Percentiles rank a stretch among this genome's conserved stretches.
These are phyloP conservation scores for Bicyclus anynana DNA, from an alignment of 1,140 invertebrate genomes.

Conservation along the genomic window DNA sequence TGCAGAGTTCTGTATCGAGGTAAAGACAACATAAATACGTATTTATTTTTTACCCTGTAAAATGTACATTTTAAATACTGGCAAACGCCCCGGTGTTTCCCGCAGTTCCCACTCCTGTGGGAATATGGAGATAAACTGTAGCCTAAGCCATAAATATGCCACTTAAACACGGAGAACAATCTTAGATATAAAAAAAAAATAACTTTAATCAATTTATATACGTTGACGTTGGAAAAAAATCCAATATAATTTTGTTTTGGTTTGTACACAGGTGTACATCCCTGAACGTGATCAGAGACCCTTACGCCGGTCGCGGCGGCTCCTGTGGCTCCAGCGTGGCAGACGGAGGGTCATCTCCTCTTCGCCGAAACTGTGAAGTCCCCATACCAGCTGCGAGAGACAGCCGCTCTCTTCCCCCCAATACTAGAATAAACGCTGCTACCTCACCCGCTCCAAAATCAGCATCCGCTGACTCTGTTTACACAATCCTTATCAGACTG, in stretches of 20 bases:
- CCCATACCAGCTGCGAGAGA: constrained; percentile 67
- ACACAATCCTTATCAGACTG: constrained; percentile 94
- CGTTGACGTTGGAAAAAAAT: background rate
- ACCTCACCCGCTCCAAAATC: constrained; percentile 78
- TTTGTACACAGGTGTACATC: constrained; percentile 82
- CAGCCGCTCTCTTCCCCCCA: constrained; percentile 76
- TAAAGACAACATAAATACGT: constrained; percentile 26
- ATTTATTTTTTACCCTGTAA: too few relatives aligned
- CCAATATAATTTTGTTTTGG: background rate
- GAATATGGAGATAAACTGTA: too few relatives aligned
- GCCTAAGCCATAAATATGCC: too few relatives aligned
- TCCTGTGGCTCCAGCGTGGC: constrained; percentile 54
- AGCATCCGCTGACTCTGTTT: constrained; percentile 86
- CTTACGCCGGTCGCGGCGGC: constrained; percentile 72
- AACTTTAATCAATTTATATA: background rate
- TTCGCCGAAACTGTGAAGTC: constrained; percentile 55
- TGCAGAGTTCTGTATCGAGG: constrained; percentile 89
- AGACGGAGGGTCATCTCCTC: constrained; percentile 65
- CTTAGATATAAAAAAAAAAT: background rate
- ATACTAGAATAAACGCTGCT: constrained; percentile 63
- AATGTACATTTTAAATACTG: too few relatives aligned
- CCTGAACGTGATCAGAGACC: constrained; percentile 88
- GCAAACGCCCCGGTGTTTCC: too few relatives aligned
- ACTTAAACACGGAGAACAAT: too few relatives aligned
- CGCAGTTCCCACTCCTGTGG: too few relatives aligned